Base-by-base conservation (phyloP, 1,140 invertebrate genomes). In the Bradysia coprophila region DNA sequence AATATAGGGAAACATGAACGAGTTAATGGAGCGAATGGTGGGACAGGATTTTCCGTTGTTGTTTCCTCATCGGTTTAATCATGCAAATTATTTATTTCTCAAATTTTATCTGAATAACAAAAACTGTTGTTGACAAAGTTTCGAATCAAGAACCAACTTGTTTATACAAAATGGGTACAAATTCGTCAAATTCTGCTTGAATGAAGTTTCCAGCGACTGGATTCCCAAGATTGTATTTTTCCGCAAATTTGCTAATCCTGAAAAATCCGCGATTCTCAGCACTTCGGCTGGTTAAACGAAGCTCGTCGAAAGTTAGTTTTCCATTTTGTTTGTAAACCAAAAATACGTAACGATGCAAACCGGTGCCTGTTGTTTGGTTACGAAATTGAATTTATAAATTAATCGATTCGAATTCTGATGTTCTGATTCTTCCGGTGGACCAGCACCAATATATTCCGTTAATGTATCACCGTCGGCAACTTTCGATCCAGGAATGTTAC, bases 331-430 rank as follows among this genome's bases (percentile, higher is more conserved):
- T 79, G n/a, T n/a, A n/a, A n/a, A n/a, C n/a, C n/a, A n/a, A n/a
- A n/a, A n/a, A n/a, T n/a, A n/a, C n/a, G n/a, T n/a, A n/a, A n/a
- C n/a, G n/a, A n/a, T n/a, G n/a, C n/a, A n/a, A n/a, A n/a, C n/a
- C n/a, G n/a, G n/a, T n/a, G n/a, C n/a, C n/a, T n/a, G n/a, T n/a
- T n/a, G n/a, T n/a, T n/a, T n/a, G n/a, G n/a, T n/a, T n/a, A n/a
- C n/a, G n/a, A n/a, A 39, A n/a, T 23, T 28, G 8, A 18, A 91
- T 53, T 89, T 81, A 60, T 81, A 95, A 1, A 91, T 54, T 19
- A 94, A 53, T 49, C 87, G 90, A 0, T 95, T 76, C 56, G 95
- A 96, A 40, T 91, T 75, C 65, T 95, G 91, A 15, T 92, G 69
- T 46, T 78, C 81, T 15, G 80, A 85, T 41, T 70, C 79, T 51